Base-by-base conservation (phyloP, 2,888 invertebrate species). In the Eurois occulta region DNA sequence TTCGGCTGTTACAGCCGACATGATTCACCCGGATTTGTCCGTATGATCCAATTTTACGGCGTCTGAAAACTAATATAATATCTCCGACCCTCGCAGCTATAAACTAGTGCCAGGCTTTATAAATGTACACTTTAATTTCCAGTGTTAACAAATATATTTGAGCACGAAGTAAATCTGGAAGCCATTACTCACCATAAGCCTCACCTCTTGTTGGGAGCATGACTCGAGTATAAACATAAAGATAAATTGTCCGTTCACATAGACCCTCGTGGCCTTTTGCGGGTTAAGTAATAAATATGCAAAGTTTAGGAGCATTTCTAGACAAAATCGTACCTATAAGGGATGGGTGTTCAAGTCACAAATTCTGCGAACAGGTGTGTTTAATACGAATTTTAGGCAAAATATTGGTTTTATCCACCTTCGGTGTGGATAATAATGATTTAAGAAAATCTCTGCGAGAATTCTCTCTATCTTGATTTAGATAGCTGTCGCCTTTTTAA, bases 281-380 rank as follows among this genome's bases (percentile, higher is more conserved):
- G 90, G 93, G 93, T 94, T 94, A 90, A 91, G 91, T 91, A 92
- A 95, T 95, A 94, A 95, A 94, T 95, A 94, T 94, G 95, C 94
- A 94, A 94, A 95, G 92, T 95, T 95, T 93, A 92, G 91, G 89
- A 92, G 91, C 91, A 93, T 93, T 93, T 93, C 93, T 91, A 94
- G 94, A 94, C 93, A 93, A 94, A 94, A 94, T 92, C 93, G 91
- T 92, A 92, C 92, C 93, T 93, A 93, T 92, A 92, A 92, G 91
- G 92, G 93, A 92, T 91, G 92, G 91, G 91, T 91, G 92, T 91
- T 91, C 89, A 85, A 91, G 88, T 90, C 91, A 91, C 94, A 93
- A 92, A 94, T 93, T 92, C 88, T 79, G 91, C 69, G 86, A 90
- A 87, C 95, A 95, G 95, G 95, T 95, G 95, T 89, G 93, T 85